A percentile compares a stretch with the other conserved stretches of the same genome.
Evolutionary conservation across 1,140 invertebrate species (phyloP).

Genomic region (fruit fly (Drosophila melanogaster)): DNA sequence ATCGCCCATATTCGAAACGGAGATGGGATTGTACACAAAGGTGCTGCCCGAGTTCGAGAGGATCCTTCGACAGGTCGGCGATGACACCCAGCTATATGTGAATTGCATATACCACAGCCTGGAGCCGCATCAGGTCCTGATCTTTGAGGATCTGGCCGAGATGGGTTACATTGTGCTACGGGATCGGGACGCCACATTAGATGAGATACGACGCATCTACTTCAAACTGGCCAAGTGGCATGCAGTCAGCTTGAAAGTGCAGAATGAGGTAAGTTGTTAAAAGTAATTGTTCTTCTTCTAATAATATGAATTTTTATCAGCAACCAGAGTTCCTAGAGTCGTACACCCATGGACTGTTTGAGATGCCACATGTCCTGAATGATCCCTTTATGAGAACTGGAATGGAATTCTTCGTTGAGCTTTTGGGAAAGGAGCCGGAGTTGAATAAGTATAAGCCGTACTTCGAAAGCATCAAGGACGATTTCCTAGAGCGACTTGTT

Average conservation of each 20-base stretch:
- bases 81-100: constrained; percentile 33
- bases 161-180: constrained; percentile 48
- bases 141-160: constrained; percentile 66
- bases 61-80: constrained; percentile 46
- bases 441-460: constrained; percentile 26
- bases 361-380: constrained; percentile 10
- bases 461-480: constrained; percentile 16
- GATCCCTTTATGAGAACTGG: constrained; percentile 47
- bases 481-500: constrained; percentile 5
- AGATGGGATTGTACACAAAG: constrained; percentile 66
- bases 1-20: constrained; percentile 60
- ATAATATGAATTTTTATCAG: constrained; percentile 7
- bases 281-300: not conserved
- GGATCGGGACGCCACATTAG: constrained; percentile 22
- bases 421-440: constrained; percentile 27
- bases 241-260: constrained; percentile 58
- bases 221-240: constrained; percentile 66
- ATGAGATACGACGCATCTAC: constrained; percentile 45
- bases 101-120: constrained; percentile 55
- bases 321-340: constrained; percentile 37
- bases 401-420: constrained; percentile 45
- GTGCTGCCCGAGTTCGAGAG: constrained; percentile 62
- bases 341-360: constrained; percentile 45
- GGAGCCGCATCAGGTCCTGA: constrained; percentile 51
- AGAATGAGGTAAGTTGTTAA: constrained; percentile 29